Evolutionary conservation across 2,888 invertebrate genomes (phyloP), one percentile per base, ranked within the genome.

Genomic region (Allophyes oxyacanthae): DNA sequence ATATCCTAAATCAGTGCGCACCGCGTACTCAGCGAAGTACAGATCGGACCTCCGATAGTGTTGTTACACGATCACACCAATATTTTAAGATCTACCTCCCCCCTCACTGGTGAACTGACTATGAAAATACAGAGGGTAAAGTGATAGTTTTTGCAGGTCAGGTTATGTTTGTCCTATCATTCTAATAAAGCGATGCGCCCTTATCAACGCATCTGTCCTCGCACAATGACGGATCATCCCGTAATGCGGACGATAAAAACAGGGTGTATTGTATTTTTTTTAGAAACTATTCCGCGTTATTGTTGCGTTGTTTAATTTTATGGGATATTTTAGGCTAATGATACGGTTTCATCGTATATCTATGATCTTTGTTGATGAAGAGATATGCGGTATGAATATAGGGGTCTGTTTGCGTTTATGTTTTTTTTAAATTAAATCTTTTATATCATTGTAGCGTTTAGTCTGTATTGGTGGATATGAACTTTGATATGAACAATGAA

Each of bases 271-370:
- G 86, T 89, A 53, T 56, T 67, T 58, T 84, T 91, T 91, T 92
- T 90, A 71, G 66, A 44, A 80, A 82, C 84, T 85, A 87, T 87
- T 86, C 86, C 86, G 82, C 86, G 81, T 85, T 85, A 90, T 93
- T 93, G 92, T 92, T 86, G 83, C 79, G 79, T 84, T 90, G 88
- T 87, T 87, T 90, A 89, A 92, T 92, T 91, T 92, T 87, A 89
- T 90, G 87, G 90, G 89, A 89, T 89, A 91, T 91, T 93, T 93
- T 92, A 92, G 89, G 92, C 92, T 91, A 94, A 92, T 94, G 93
- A 93, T 91, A 93, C 86, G 89, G 87, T 88, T 87, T 90, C 92
- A 93, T 91, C 92, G 84, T 52, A 66, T 36, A 66, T 66, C 77
- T 64, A 72, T 82, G 90, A 66, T 66, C 77, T 64, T 72, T 82